Evolutionary conservation across 2,113 vertebrate species (phyloP).

Genomic region (Eublepharis macularius): DNA sequence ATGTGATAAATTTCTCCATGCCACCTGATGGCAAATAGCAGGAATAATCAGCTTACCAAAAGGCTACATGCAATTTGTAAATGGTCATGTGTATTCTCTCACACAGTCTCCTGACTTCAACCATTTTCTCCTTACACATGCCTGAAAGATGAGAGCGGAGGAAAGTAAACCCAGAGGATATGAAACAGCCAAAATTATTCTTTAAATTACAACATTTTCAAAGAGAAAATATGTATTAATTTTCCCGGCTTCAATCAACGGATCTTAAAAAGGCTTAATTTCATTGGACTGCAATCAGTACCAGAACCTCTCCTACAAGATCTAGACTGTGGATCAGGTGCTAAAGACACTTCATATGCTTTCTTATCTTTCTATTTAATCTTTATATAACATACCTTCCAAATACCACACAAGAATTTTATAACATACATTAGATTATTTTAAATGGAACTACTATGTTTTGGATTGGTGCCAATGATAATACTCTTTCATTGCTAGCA

Average conservation of each 20-base stretch:
- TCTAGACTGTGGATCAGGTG: neutral
- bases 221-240: neutral
- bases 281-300: neutral
- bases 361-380: neutral
- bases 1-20: neutral
- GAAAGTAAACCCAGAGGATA: neutral
- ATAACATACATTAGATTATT: neutral
- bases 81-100: neutral
- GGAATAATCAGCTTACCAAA: neutral
- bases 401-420: neutral
- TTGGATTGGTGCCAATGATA: neutral
- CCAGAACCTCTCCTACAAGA: neutral
- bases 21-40: neutral
- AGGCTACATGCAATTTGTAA: neutral
- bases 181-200: neutral
- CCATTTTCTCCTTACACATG: neutral
- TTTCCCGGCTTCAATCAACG: neutral
- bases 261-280: neutral
- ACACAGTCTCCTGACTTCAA: neutral
- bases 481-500: slow-evolving; percentile 5
- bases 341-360: neutral
- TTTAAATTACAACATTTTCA: neutral
- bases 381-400: slow-evolving; percentile 9
- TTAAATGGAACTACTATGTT: neutral
- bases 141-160: neutral